phyloP scores from a whole-genome alignment of 2,113 vertebrate genomes.

The Geococcyx californianus region DNA sequence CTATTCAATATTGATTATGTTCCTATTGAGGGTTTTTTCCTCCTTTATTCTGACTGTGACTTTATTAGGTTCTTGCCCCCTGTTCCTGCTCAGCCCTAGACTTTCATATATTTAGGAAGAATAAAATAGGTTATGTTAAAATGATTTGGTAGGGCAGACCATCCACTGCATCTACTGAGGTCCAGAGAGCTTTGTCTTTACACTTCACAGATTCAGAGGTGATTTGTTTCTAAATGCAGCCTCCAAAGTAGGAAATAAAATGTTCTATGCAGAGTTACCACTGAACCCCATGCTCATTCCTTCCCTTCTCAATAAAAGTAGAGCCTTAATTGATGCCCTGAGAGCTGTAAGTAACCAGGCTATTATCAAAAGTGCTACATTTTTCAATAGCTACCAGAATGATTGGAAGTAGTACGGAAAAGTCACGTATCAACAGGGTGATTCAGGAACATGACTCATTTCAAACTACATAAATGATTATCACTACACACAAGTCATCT shows the following conservation, averaged over 20 bases:
- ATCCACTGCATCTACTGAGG: neutral
- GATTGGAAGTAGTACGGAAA: neutral
- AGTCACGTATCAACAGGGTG: neutral
- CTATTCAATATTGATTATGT: neutral
- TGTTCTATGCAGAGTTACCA: neutral
- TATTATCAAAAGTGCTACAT: neutral
- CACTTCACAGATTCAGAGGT: neutral
- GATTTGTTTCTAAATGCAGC: neutral
- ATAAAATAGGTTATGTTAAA: neutral
- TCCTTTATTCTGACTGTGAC: neutral
- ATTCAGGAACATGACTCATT: neutral
- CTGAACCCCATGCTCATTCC: neutral
- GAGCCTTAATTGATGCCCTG: neutral
- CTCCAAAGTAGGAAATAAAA: neutral
- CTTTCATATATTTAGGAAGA: neutral
- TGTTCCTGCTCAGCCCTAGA: neutral
- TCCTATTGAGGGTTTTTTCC: neutral
- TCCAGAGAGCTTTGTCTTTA: neutral
- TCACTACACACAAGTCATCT: neutral
- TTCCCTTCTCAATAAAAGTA: neutral
- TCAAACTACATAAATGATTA: constrained; percentile 9
- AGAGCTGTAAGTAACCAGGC: neutral
- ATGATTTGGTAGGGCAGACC: neutral
- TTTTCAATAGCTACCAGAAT: neutral
- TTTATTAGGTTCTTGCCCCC: neutral